Conservation (phyloP, 2,797 vertebrate species). For the Synanceia verrucosa region DNA sequence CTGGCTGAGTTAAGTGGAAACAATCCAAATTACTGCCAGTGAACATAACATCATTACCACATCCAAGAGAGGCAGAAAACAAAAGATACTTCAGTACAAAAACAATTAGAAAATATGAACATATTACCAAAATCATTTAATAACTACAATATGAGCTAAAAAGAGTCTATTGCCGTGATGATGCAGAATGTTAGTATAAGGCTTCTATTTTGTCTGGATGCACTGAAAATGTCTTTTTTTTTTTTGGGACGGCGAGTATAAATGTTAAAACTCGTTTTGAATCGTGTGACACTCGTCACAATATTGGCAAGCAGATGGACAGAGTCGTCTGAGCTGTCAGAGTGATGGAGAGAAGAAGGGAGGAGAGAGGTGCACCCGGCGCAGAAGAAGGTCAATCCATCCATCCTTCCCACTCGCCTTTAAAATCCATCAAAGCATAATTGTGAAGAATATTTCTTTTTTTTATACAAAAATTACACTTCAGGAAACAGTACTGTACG, state of each 20-base stretch:
- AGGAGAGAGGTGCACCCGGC: conserved; percentile 38
- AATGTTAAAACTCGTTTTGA: conserved; percentile 39
- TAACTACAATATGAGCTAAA: conserved; percentile 29
- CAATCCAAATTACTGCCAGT: conserved; percentile 57
- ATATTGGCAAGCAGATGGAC: conserved; percentile 35
- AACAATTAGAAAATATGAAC: conserved; percentile 64
- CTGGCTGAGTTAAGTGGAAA: conserved; percentile 56
- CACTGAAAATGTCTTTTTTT: conserved; percentile 25
- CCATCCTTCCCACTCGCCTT: conserved; percentile 40
- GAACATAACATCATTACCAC: conserved; percentile 54
- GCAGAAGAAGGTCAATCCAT: conserved; percentile 55
- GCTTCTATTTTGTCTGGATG: conserved; percentile 39
- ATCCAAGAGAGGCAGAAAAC: conserved; percentile 50
- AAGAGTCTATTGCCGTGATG: conserved; percentile 13
- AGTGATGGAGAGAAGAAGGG: conserved; percentile 42
- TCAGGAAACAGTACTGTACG: conserved; percentile 78
- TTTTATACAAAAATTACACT: conserved; percentile 75
- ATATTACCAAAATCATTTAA: conserved; percentile 51
- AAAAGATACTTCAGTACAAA: conserved; percentile 59
- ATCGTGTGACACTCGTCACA: conserved; percentile 53
- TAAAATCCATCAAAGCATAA: conserved; percentile 49
- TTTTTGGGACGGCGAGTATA: conserved; percentile 11
- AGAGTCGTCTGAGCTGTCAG: conserved; percentile 46
- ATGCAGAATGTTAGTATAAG: conserved; percentile 54
- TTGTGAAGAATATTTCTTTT: conserved; percentile 18